These are phyloP conservation scores for Parazoanthus swiftii DNA, from an alignment of 92 coral and sea anemone species.

Conservation along the genomic window DNA sequence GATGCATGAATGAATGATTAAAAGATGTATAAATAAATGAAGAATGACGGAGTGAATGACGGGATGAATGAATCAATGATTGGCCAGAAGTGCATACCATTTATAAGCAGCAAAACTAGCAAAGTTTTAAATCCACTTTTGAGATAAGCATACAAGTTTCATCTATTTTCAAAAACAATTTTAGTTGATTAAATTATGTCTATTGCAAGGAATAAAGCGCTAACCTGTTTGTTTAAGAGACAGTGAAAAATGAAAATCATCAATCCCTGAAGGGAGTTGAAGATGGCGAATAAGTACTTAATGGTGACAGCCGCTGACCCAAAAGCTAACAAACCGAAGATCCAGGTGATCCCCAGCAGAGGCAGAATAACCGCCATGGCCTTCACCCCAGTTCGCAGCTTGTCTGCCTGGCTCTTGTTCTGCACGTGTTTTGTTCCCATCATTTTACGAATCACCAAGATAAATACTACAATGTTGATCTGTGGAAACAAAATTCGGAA, in stretches of 20 bases:
- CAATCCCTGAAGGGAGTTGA: conserved; percentile 18
- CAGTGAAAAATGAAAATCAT: conserved; percentile 93
- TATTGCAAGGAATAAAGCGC: neutral
- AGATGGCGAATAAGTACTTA: conserved; percentile 83
- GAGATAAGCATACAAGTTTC: neutral
- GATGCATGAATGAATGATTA: too few relatives aligned
- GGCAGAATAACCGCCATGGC: conserved; percentile 93
- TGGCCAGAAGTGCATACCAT: too few relatives aligned
- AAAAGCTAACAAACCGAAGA: conserved; percentile 88
- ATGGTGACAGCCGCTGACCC: conserved; percentile 74
- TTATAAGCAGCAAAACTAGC: too few relatives aligned
- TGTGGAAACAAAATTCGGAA: conserved; percentile 31
- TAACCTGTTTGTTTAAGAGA: conserved; percentile 86
- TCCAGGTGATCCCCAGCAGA: conserved; percentile 91
- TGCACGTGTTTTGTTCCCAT: conserved; percentile 82
- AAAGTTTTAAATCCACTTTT: neutral
- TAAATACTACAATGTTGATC: conserved; percentile 78
- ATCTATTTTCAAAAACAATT: too few relatives aligned
- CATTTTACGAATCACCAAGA: conserved; percentile 86
- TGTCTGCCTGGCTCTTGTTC: conserved; percentile 71
- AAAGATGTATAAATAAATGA: too few relatives aligned
- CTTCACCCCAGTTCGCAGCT: conserved; percentile 86
- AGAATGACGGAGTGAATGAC: too few relatives aligned
- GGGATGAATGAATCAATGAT: too few relatives aligned
- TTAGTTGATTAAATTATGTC: too few relatives aligned